Evolutionary conservation across 2,797 vertebrate genomes (phyloP).

Genomic region (Parambassis ranga): DNA sequence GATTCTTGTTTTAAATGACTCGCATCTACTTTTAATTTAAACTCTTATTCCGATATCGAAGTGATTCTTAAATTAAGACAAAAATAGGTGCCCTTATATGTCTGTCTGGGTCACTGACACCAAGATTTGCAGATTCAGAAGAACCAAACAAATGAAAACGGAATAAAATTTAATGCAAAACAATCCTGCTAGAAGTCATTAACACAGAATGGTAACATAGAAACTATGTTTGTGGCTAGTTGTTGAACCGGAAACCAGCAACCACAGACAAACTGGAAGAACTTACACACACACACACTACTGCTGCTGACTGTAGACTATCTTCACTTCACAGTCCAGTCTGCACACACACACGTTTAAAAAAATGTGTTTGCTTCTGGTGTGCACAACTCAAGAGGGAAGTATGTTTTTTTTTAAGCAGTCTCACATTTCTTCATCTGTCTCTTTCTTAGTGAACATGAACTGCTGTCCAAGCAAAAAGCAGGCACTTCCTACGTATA

Average conservation of each 20-base stretch:
- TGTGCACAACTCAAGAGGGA: constrained; percentile 14
- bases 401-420: constrained; percentile 8
- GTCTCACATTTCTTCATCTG: constrained; percentile 27
- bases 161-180: neutral
- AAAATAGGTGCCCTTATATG: no score
- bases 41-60: no score
- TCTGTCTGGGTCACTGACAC: neutral
- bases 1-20: no score
- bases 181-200: no score
- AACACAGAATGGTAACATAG: neutral
- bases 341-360: neutral
- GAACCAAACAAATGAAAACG: neutral
- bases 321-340: neutral
- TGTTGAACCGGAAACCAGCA: constrained; percentile 10
- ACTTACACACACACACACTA: neutral
- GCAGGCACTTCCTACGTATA: no score
- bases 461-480: neutral
- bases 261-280: constrained; percentile 15
- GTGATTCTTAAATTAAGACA: no score
- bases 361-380: constrained; percentile 8
- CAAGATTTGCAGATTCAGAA: neutral
- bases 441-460: constrained; percentile 5
- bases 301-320: neutral
- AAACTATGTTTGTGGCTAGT: neutral
- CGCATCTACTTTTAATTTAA: no score